Base-by-base conservation (phyloP, 2,797 vertebrate genomes). In the Tenualosa thibaudeaui region DNA sequence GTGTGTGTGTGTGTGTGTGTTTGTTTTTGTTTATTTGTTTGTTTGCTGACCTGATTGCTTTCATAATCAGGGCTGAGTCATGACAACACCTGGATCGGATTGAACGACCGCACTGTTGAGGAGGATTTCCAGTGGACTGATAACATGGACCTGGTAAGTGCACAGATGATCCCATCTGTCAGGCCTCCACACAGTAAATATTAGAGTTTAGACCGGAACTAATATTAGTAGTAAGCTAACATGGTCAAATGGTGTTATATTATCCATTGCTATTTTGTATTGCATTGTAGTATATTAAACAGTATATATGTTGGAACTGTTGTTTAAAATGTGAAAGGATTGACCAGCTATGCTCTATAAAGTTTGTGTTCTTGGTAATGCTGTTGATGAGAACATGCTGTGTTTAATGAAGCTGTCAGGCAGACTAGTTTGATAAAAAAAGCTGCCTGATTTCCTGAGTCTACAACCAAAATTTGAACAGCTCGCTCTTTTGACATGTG, bases 121-220 rank as follows among this genome's bases (percentile, higher is more conserved):
- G 96, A 98, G 49, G 98, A 99, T 86, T 99, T 99, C 92, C 98
- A 99, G 89, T 99, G 98, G 98, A 99, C 97, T 0, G 98, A 99
- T 93, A 97, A 97, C 92, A 97, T 96, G 0, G 97, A 93, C 82
- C 89, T 98, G 97, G 98, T 98, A 90, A 96, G 96, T 68, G 24
- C 26, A 0, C 58, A 24, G 53, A 82, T 9, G 3, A 40, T 15
- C 31, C 26, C 31, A 71, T 37, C 65, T 71, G 65, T 31, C 65
- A 40, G 13, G 3, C 15, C 31, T 5, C 37, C 31, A 71, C 31
- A 12, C 31, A 71, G 31, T 40, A 15, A 71, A 71, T 71, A 71
- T 71, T 31, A 5, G 26, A 71, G 31, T 71, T 9, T 40, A 2
- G 3, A 37, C 10, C 31, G 19, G 1, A 71, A 71, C 19, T 71